These are phyloP conservation scores for Scaptomyza flava DNA, from an alignment of 2,888 invertebrate species.

Conservation along the genomic window DNA sequence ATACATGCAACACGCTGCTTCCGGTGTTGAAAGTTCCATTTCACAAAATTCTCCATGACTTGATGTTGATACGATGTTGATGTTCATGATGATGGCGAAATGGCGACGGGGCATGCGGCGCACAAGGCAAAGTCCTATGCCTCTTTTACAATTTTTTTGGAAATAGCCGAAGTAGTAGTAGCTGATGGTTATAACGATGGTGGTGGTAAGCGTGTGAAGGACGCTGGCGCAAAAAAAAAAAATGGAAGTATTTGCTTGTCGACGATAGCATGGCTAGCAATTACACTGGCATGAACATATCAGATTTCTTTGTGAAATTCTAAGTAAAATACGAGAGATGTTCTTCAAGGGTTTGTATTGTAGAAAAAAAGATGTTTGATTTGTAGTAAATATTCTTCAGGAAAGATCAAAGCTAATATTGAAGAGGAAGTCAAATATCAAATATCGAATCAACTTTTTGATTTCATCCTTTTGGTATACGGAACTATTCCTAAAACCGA, in stretches of 20 bases:
- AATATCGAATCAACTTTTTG: too few relatives aligned
- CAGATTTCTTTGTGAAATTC: not conserved
- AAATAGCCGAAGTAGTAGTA: not conserved
- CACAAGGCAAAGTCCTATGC: not conserved
- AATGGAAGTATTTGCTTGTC: conserved; percentile 6
- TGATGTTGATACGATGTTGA: conserved; percentile 67
- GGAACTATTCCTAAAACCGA: too few relatives aligned
- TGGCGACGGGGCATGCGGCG: not conserved
- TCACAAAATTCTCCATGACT: conserved; percentile 69
- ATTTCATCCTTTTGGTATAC: too few relatives aligned
- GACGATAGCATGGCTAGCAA: not conserved
- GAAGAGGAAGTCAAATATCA: too few relatives aligned
- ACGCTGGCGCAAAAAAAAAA: conserved; percentile 29
- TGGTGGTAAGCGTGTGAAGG: conserved; percentile 47
- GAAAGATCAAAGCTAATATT: too few relatives aligned
- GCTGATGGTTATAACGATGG: not conserved
- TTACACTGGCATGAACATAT: conserved; percentile 36
- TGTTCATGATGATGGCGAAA: conserved; percentile 32
- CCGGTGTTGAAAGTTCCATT: conserved; percentile 80
- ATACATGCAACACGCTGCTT: conserved; percentile 80
- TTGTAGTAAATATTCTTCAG: too few relatives aligned
- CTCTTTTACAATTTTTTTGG: not conserved
- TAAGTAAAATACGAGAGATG: not conserved
- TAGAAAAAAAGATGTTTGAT: not conserved
- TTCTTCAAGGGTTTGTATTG: not conserved